phyloP scores from a whole-genome alignment of 2,888 invertebrate species.

The Tridacna gigas region DNA sequence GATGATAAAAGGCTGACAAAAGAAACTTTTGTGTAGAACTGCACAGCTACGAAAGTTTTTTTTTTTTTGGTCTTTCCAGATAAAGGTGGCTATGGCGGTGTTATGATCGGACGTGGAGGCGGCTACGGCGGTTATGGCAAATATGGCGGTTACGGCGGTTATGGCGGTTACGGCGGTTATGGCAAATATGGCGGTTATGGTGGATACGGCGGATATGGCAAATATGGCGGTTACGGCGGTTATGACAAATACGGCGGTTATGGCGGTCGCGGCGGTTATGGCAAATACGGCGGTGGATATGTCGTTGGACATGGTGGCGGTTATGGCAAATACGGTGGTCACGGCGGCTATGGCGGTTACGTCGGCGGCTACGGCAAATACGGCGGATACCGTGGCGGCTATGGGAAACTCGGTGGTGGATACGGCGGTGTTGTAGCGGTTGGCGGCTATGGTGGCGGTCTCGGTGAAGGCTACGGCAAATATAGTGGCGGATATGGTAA shows the following conservation, averaged over 20 bases:
- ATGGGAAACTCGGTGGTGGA: background rate
- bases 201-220: background rate
- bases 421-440: background rate
- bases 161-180: background rate
- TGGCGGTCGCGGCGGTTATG: background rate
- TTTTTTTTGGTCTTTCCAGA: too few relatives aligned
- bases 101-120: too few relatives aligned
- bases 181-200: conserved; percentile 1
- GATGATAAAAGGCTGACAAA: too few relatives aligned
- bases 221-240: background rate
- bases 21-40: too few relatives aligned
- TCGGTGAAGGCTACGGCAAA: background rate
- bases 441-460: background rate
- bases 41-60: too few relatives aligned
- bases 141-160: background rate
- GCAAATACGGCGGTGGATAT: background rate
- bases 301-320: background rate
- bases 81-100: background rate
- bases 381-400: background rate
- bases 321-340: background rate
- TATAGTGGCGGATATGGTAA: background rate
- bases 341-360: background rate
- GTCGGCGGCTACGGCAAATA: background rate
- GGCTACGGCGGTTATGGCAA: background rate
- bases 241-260: too few relatives aligned